Percentiles rank a stretch among this genome's conserved stretches.
phyloP scores from a whole-genome alignment of 1,140 invertebrate species.

The Drosophila equinoxialis region DNA sequence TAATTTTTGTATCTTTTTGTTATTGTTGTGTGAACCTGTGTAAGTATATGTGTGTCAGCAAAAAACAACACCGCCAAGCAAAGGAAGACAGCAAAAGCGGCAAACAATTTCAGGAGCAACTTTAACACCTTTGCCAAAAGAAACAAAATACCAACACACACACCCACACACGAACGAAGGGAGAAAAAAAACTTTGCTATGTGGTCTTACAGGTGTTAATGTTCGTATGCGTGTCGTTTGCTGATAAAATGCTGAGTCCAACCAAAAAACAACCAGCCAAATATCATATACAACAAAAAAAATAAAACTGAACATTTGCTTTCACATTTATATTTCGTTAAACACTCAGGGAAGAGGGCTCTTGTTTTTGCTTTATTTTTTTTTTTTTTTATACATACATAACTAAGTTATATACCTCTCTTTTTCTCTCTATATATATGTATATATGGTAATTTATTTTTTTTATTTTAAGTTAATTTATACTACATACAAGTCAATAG shows the following conservation, averaged over 20 bases:
- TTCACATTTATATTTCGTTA: slow-evolving; percentile 77
- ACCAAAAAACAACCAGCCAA: slow-evolving; percentile 25
- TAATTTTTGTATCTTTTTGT: slow-evolving; percentile 54
- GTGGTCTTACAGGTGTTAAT: slow-evolving; percentile 75
- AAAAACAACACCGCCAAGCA: slow-evolving; percentile 9
- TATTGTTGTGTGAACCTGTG: background rate
- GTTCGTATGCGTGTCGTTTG: slow-evolving; percentile 57
- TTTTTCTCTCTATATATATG: slow-evolving; percentile 17
- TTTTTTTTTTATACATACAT: slow-evolving; percentile 30
- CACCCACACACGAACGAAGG: background rate
- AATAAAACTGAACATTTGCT: slow-evolving; percentile 44
- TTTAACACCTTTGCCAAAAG: slow-evolving; percentile 57
- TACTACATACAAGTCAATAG: slow-evolving; percentile 32
- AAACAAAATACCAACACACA: background rate
- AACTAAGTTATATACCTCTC: slow-evolving; percentile 31
- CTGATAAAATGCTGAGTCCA: slow-evolving; percentile 59
- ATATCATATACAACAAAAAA: slow-evolving; percentile 10
- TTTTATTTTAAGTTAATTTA: slow-evolving; percentile 14
- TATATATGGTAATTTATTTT: slow-evolving; percentile 49
- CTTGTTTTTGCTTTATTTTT: slow-evolving; percentile 32
- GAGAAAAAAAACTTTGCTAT: slow-evolving; percentile 20
- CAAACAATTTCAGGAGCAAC: slow-evolving; percentile 19
- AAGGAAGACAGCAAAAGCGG: background rate
- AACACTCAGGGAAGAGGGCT: slow-evolving; percentile 62
- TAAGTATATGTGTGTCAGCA: slow-evolving; percentile 19